These are phyloP conservation scores for Mormyrus lacerda DNA, from an alignment of 2,113 vertebrate genomes.

Conservation along the genomic window DNA sequence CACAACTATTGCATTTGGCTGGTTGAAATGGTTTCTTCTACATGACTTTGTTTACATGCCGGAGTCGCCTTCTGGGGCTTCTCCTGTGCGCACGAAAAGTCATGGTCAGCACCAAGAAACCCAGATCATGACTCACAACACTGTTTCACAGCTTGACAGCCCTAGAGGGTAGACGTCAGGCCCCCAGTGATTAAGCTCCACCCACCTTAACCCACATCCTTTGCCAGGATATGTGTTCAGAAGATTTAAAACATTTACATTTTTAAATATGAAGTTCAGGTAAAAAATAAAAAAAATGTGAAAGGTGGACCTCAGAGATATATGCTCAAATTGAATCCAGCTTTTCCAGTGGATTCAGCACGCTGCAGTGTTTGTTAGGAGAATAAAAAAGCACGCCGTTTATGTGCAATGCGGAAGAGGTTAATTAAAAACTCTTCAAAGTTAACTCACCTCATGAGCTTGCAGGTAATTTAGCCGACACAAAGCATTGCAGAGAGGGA, in stretches of 20 bases:
- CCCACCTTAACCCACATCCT: neutral
- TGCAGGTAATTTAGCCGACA: neutral
- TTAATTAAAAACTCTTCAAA: neutral
- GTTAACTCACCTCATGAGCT: neutral
- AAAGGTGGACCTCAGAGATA: neutral
- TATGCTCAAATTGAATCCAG: neutral
- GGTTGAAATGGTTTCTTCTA: neutral
- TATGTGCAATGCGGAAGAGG: neutral
- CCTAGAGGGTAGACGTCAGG: neutral
- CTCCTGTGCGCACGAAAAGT: neutral
- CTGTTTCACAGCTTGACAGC: neutral
- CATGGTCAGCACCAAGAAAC: neutral
- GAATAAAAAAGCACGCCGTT: neutral
- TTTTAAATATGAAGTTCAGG: neutral
- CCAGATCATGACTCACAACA: neutral
- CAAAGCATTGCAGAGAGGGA: neutral
- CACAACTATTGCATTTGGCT: neutral
- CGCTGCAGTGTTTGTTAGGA: neutral
- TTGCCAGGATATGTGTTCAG: neutral
- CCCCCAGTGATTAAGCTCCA: neutral
- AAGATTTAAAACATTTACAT: neutral
- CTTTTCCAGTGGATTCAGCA: neutral
- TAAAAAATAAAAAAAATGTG: neutral
- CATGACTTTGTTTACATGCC: neutral
- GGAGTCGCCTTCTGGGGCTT: neutral